Base-by-base conservation (phyloP, 2,113 vertebrate species). In the Octodon degus region DNA sequence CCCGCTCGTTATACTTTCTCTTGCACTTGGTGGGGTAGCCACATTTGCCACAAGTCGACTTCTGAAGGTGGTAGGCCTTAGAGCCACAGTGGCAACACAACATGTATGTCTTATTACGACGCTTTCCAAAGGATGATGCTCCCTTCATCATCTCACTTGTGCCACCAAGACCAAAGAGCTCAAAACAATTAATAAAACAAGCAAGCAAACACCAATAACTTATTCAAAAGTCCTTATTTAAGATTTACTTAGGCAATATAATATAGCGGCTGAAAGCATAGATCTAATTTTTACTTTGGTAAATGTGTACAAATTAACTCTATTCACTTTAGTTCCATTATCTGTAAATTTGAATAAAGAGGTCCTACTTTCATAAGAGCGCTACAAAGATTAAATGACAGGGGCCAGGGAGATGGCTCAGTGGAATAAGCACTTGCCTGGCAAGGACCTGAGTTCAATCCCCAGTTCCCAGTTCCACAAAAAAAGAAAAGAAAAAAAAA, bases 101-200 rank as follows among this genome's bases (percentile, higher is more conserved):
- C n/a, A n/a, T n/a, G n/a, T n/a, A n/a, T 43, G 43, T 43, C 43
- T 43, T 43, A 43, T 5, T 43, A 43, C 43, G 43, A 43, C 6
- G 43, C 43, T 43, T 43, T 43, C 43, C 43, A 43, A 5, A 43
- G 5, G 43, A 43, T 43, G 43, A 43, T 6, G 43, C 43, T 43
- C 43, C 43, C 43, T 43, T 43, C 43, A 6, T 43, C 43, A 43
- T 43, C 43, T 43, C 43, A 43, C 43, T 43, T 43, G 43, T 43
- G 43, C 43, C 43, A 43, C 43, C 43, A 6, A 43, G 5, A 43
- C 43, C 43, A 43, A 43, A 43, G 43, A 43, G 43, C 93, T 89
- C 77, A 92, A 92, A 94, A 92, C 68, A 63, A 96, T 86, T 90
- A 50, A 89, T n/a, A 88, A 92, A 90, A 68, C 85, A 90, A 77